Percentiles rank a stretch among this genome's conserved stretches.
phyloP scores from a whole-genome alignment of 2,113 vertebrate genomes.

The Zosterops japonicus region DNA sequence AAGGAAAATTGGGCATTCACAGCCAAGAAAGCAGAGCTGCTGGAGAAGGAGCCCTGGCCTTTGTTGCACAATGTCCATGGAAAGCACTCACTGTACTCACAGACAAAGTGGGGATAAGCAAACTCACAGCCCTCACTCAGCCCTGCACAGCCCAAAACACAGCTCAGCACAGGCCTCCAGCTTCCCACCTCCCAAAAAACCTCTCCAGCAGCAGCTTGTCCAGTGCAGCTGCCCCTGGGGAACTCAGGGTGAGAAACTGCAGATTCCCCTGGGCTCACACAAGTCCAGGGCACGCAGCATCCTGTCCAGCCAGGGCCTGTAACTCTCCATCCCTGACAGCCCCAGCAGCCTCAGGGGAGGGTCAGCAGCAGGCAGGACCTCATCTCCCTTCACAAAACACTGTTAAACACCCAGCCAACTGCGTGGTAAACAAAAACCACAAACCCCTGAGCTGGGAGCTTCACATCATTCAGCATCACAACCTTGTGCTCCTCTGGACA shows the following conservation, averaged over 20 bases:
- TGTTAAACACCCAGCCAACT: neutral
- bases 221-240: neutral
- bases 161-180: neutral
- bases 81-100: neutral
- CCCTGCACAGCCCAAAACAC: neutral
- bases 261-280: neutral
- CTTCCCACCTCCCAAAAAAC: neutral
- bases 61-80: neutral
- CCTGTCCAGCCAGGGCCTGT: neutral
- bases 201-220: neutral
- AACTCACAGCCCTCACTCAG: neutral
- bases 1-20: neutral
- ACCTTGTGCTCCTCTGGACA: fast-evolving
- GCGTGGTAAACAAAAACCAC: neutral
- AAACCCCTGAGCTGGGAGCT: neutral
- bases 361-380: neutral
- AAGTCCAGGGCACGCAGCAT: fast-evolving
- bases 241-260: fast-evolving
- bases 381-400: neutral
- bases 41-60: neutral
- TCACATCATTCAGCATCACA: neutral
- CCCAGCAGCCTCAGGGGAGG: neutral
- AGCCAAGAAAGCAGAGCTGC: neutral
- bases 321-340: neutral
- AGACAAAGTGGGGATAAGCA: neutral